A percentile compares a stretch with the other conserved stretches of the same genome.
phyloP scores from a whole-genome alignment of 2,113 vertebrate species.

The Pelecanoides urinatrix region DNA sequence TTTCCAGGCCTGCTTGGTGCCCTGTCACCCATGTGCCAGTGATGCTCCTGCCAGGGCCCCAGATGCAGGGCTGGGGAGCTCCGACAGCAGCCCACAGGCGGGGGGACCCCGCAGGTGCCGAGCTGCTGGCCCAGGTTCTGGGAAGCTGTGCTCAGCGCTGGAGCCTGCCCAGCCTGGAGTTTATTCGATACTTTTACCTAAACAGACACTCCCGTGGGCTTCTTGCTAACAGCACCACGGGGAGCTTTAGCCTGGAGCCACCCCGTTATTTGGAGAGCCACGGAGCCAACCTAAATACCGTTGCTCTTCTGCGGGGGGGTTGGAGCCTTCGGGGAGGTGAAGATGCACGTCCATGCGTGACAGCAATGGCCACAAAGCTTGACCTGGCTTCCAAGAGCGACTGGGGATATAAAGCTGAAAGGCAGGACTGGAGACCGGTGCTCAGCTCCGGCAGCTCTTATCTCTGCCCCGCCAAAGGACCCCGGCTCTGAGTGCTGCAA shows the following conservation, averaged over 20 bases:
- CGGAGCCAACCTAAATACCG: not conserved
- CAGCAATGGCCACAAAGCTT: not conserved
- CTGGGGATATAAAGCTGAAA: not conserved
- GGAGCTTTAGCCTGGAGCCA: not conserved
- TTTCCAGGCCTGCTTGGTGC: not conserved
- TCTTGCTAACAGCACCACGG: not conserved
- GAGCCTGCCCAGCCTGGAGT: not conserved
- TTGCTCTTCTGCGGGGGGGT: fast-evolving
- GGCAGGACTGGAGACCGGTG: no score
- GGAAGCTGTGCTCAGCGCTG: not conserved
- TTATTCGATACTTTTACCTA: not conserved
- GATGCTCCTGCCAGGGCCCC: not conserved
- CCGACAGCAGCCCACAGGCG: not conserved
- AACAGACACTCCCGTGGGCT: not conserved
- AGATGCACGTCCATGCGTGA: fast-evolving
- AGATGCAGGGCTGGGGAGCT: not conserved
- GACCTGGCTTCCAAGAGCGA: not conserved
- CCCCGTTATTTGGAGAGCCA: not conserved
- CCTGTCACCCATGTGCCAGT: fast-evolving
- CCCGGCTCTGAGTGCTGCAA: not conserved
- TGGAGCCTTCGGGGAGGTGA: not conserved
- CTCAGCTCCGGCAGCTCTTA: not conserved
- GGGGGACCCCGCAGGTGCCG: fast-evolving
- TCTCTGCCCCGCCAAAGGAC: not conserved
- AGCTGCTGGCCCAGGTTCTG: not conserved